These are phyloP conservation scores for Enteromius viviparus DNA, from an alignment of 2,797 vertebrate genomes.

Conservation along the genomic window DNA sequence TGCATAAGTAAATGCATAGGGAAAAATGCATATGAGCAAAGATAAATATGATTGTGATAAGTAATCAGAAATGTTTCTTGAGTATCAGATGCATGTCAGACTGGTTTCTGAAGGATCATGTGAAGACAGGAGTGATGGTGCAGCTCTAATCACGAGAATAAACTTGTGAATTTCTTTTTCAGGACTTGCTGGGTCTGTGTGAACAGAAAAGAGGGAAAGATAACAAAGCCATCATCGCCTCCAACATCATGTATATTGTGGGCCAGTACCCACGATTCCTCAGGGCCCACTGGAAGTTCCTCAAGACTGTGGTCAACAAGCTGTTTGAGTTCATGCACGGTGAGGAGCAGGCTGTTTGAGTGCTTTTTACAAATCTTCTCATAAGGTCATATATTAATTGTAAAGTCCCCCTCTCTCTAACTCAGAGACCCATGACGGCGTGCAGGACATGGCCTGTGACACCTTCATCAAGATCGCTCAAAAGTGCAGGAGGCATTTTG, in stretches of 20 bases:
- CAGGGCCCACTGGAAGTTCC: constrained; percentile 97
- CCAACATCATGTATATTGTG: constrained; percentile 99
- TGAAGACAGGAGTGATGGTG: too few relatives aligned
- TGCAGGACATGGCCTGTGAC: constrained; percentile 99
- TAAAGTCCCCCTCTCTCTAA: neutral
- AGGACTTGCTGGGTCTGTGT: constrained; percentile 97
- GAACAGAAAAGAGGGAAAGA: constrained; percentile 99
- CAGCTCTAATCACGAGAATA: too few relatives aligned
- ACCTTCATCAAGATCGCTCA: constrained; percentile 99
- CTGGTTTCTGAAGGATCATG: neutral
- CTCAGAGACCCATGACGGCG: constrained; percentile 96
- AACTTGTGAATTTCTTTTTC: neutral
- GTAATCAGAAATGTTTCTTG: neutral
- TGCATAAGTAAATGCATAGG: neutral
- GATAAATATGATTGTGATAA: too few relatives aligned
- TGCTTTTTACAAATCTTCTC: neutral
- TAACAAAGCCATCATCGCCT: constrained; percentile 99
- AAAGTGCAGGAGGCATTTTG: constrained; percentile 96
- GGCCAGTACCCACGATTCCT: constrained; percentile 97
- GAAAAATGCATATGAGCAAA: neutral
- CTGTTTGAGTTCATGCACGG: constrained; percentile 99
- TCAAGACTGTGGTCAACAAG: constrained; percentile 98
- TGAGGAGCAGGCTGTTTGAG: constrained; percentile 67
- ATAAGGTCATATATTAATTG: neutral
- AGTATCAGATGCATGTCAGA: neutral